Conservation (phyloP, 2,888 invertebrate species). For the Ditylenchus weischeri region DNA sequence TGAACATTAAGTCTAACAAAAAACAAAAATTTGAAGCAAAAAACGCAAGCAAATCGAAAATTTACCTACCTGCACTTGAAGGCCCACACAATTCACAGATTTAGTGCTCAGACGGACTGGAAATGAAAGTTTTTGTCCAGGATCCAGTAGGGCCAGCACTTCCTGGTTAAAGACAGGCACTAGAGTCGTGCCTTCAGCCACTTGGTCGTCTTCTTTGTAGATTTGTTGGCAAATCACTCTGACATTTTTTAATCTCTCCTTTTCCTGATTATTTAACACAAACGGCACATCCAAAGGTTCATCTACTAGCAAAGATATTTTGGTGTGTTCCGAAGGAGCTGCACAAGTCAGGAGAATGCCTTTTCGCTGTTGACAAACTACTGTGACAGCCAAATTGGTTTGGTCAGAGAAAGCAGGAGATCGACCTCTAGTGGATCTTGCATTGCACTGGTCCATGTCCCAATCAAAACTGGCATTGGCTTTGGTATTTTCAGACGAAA, state of each 20-base stretch:
- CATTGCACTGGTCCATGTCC: neutral
- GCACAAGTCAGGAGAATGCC: neutral
- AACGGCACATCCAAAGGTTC: slow-evolving; percentile 8
- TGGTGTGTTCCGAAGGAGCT: neutral
- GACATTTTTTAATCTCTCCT: neutral
- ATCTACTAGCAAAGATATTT: slow-evolving; percentile 3
- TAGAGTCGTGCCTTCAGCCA: neutral
- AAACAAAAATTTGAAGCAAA: no score
- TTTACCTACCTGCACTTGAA: slow-evolving; percentile 9
- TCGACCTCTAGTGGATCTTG: neutral
- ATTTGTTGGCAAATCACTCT: slow-evolving; percentile 10
- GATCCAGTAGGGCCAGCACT: no score
- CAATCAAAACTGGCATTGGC: slow-evolving; percentile 12
- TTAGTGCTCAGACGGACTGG: slow-evolving; percentile 7
- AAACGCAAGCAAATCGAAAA: no score
- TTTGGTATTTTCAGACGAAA: neutral
- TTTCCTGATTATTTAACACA: slow-evolving; percentile 1
- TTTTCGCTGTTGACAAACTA: neutral
- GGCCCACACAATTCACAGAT: slow-evolving; percentile 9
- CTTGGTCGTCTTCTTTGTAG: slow-evolving; percentile 10
- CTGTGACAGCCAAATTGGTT: neutral
- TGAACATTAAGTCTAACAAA: neutral
- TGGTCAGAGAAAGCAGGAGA: neutral
- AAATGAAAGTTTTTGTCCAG: neutral
- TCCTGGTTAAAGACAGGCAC: slow-evolving; percentile 5